Evolutionary conservation across 2,113 vertebrate genomes (phyloP).

Genomic region (Petrocephalus microphthalmus): DNA sequence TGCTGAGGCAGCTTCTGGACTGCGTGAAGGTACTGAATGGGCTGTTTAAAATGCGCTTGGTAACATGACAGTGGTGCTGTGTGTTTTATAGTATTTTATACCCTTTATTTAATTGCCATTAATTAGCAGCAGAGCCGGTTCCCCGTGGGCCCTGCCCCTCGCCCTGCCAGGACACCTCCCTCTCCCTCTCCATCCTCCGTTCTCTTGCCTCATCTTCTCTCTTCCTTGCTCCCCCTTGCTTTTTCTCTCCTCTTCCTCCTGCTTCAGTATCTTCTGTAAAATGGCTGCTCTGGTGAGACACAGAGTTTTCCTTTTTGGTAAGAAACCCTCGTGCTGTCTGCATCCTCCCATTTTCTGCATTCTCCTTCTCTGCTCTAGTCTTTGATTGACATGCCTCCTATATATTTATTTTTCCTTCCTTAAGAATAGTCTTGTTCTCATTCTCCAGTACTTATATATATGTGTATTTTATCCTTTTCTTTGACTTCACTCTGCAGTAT

Average conservation of each 20-base stretch:
- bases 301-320: conserved; percentile 90
- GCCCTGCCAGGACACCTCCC: background rate
- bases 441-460: background rate
- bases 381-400: background rate
- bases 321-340: conserved; percentile 44
- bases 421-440: conserved; percentile 9
- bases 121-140: background rate
- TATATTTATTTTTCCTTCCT: conserved; percentile 17
- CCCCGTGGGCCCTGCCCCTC: background rate
- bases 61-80: background rate
- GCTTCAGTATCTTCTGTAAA: conserved; percentile 87
- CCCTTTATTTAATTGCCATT: background rate
- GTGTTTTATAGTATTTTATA: background rate
- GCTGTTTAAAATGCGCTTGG: background rate
- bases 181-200: background rate
- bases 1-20: background rate
- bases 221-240: conserved; percentile 15
- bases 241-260: conserved; percentile 13
- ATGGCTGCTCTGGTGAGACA: conserved; percentile 86
- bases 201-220: conserved; percentile 10
- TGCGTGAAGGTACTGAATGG: background rate
- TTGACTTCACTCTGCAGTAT: background rate
- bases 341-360: background rate
- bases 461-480: background rate
- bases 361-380: background rate